These are phyloP conservation scores for Tethya wilhelma DNA, from an alignment of 37 sponge, comb jelly and placozoan species.

Conservation along the genomic window DNA sequence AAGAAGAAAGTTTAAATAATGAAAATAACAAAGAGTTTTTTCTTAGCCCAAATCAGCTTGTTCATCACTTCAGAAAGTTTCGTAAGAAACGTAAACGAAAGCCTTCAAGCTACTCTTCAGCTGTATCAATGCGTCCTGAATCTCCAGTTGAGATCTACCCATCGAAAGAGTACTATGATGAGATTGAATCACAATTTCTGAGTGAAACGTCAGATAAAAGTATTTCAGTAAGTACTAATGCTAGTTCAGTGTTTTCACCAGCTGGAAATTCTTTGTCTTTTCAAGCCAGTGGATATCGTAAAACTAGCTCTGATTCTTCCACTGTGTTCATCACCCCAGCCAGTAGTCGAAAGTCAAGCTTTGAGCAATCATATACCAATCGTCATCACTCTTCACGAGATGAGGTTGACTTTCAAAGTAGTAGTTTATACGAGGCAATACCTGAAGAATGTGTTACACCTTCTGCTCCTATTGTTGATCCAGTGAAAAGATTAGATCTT, in stretches of 20 bases:
- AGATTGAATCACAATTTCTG: too few species aligned
- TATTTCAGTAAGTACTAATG: too few species aligned
- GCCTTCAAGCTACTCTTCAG: too few species aligned
- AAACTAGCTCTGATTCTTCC: background rate
- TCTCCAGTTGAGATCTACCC: too few species aligned
- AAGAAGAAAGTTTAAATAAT: too few species aligned
- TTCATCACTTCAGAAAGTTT: background rate
- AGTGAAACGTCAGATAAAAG: too few species aligned
- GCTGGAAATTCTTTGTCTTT: background rate
- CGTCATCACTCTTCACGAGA: background rate
- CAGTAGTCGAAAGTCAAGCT: background rate
- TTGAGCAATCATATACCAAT: background rate
- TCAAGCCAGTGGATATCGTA: background rate
- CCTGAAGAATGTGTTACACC: slow-evolving; percentile 1
- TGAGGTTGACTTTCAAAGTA: slow-evolving; percentile 15
- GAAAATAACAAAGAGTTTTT: slow-evolving; percentile 10
- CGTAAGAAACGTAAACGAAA: background rate
- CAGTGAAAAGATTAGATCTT: slow-evolving; percentile 28
- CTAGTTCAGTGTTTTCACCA: too few species aligned
- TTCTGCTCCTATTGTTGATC: background rate
- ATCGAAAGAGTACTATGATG: too few species aligned
- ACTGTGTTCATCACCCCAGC: background rate
- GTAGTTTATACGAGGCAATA: background rate
- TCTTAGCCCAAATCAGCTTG: slow-evolving; percentile 19
- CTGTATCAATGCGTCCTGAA: too few species aligned